Evolutionary conservation across 1,140 invertebrate genomes (phyloP), one percentile per base, ranked within the genome.

Genomic region (Drosophila aff.): DNA sequence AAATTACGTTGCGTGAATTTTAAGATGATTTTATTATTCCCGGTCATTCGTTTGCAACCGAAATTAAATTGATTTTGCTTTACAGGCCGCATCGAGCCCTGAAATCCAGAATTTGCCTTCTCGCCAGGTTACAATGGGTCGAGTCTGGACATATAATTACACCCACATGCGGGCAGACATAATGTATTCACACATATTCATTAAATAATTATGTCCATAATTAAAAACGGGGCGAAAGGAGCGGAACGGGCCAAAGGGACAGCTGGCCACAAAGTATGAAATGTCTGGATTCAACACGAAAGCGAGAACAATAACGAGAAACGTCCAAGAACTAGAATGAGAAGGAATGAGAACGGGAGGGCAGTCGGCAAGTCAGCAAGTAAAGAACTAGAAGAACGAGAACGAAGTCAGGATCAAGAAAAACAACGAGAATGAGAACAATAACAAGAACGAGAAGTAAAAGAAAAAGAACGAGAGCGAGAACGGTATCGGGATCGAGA

Each of bases 191-290:
- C 46, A 81, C 38, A 63, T 71, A 82, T 82, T 85, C 75, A 86
- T 85, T 85, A 86, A 85, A 85, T 86, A 85, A 85, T 85, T 86
- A 85, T 87, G 82, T 72, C 50, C 68, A 86, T 86, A 86, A 86
- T 86, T 86, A 86, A 82, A 86, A 86, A 79, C 75, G 53, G 76
- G 76, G 61, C 63, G 75, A 63, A 75, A 23, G 40, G 23, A 23
- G 53, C 61, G 41, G 26, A 58, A 23, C 10, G 50, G 21, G 26
- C 11, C 21, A 16, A 10, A n/a, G 52, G 52, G 18, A 15, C 53
- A 26, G 53, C 36, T 26, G 53, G 21, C 15, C 53, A n/a, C 36
- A 26, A 26, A 57, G 53, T 23, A 5, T 2, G 16, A n/a, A 16
- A 57, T 10, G 47, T 50, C 28, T 50, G 61, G 21, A 71, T 38